These are phyloP conservation scores for Haemorhous mexicanus DNA, from an alignment of 2,113 vertebrate genomes.

Conservation along the genomic window DNA sequence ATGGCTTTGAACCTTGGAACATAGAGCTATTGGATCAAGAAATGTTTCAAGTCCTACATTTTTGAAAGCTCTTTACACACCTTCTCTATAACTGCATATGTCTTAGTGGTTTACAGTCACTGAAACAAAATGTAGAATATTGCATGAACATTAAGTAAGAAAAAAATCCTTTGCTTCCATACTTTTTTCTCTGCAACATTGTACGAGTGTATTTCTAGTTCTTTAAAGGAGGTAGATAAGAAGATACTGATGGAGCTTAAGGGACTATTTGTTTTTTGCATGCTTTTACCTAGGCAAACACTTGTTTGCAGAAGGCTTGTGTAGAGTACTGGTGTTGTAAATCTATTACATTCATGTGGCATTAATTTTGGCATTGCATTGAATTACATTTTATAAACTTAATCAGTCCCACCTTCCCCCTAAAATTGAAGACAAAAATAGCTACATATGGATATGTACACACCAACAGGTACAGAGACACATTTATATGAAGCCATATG, in stretches of 20 bases:
- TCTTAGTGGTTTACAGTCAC: neutral
- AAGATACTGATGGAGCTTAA: neutral
- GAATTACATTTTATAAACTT: neutral
- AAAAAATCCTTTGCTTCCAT: neutral
- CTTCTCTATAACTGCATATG: neutral
- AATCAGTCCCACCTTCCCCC: neutral
- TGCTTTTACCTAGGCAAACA: neutral
- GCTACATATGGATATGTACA: neutral
- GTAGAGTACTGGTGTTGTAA: neutral
- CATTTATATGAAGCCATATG: neutral
- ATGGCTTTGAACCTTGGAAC: neutral
- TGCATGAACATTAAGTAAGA: neutral
- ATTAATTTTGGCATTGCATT: neutral
- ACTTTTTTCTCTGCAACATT: neutral
- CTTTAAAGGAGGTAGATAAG: neutral
- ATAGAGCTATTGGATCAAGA: neutral
- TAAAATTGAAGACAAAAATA: neutral
- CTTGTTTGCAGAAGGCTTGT: neutral
- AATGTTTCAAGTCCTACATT: neutral
- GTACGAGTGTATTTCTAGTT: neutral
- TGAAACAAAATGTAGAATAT: neutral
- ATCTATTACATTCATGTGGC: neutral
- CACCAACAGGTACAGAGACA: neutral
- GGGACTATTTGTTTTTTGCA: neutral
- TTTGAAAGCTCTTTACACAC: neutral